Base-by-base conservation (phyloP, 2,888 invertebrate species). In the Eupithecia inturbata region DNA sequence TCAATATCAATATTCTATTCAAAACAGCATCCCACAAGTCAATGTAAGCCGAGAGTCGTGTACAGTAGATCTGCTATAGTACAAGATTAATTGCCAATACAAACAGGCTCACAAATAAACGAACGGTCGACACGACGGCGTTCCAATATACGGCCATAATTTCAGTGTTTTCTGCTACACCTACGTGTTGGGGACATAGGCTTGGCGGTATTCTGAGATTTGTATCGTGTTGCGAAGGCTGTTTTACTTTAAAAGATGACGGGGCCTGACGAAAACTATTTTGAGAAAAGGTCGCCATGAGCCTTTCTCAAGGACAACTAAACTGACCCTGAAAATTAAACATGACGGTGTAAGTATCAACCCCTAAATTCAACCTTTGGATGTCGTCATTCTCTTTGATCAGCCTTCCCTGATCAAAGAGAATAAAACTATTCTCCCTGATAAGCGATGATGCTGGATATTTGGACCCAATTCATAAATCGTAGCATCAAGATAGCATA, bases 51-150 rank as follows among this genome's bases (percentile, higher is more conserved):
- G 78, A 82, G 80, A 82, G 77, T 71, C 71, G 77, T 75, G 75
- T 74, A 39, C 79, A 71, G 74, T 80, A 81, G 83, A 77, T 78
- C 80, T 81, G 76, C 79, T 80, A 83, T 82, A 85, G 84, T 80
- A 82, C 82, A 90, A 93, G 91, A 93, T 92, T 90, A 91, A 93
- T 93, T 89, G 92, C 87, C 92, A 89, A 92, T 91, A 89, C 84
- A 82, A 82, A 88, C 89, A 85, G 83, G 88, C 90, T 85, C 85
- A 90, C 89, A 85, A 87, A 90, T 87, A 85, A 88, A 89, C 86
- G 83, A 86, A 86, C 84, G 74, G 82, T 86, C 88, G 86, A 93
- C 93, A 93, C 92, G 91, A 89, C 83, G 91, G 88, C 83, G 86
- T 81, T 85, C 90, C 91, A 89, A 92, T 91, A 91, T 88, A 82